A percentile compares a stretch with the other conserved stretches of the same genome.
Conservation (phyloP, 2,113 vertebrate species). For the Syngnathus typhle region DNA sequence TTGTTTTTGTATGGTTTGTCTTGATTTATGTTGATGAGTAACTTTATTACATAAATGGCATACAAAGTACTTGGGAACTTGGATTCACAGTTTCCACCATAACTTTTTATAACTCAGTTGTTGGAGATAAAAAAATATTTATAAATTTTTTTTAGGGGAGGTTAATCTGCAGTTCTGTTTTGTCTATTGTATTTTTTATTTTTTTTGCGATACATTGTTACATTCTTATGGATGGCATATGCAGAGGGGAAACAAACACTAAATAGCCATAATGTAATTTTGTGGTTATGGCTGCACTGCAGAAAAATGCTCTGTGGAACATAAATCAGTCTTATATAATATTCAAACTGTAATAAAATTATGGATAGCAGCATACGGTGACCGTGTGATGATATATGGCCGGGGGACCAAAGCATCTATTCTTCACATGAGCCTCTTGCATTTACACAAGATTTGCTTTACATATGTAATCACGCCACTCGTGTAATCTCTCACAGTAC, state of each 20-base stretch:
- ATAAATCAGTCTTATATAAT: not conserved
- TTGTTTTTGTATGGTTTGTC: not conserved
- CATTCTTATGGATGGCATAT: not conserved
- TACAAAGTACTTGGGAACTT: conserved; percentile 15
- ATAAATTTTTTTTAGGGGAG: too few relatives aligned
- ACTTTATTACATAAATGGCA: conserved; percentile 11
- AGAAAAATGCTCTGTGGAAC: not conserved
- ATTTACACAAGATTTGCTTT: not conserved
- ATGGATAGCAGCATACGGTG: not conserved
- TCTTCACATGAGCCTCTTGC: not conserved
- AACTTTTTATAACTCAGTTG: not conserved
- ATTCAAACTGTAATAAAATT: not conserved
- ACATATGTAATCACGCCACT: not conserved
- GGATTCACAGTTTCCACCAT: conserved; percentile 8
- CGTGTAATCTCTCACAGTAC: not conserved
- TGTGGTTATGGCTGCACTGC: not conserved
- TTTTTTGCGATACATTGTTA: not conserved
- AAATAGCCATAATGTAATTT: not conserved
- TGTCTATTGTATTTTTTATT: too few relatives aligned
- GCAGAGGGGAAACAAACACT: not conserved
- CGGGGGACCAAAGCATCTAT: not conserved
- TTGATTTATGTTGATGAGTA: conserved; percentile 24
- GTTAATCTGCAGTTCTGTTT: too few relatives aligned
- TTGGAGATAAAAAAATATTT: not conserved
- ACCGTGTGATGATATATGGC: not conserved